Conservation (phyloP, 2,888 invertebrate genomes). For the Tachystola acroxantha region DNA sequence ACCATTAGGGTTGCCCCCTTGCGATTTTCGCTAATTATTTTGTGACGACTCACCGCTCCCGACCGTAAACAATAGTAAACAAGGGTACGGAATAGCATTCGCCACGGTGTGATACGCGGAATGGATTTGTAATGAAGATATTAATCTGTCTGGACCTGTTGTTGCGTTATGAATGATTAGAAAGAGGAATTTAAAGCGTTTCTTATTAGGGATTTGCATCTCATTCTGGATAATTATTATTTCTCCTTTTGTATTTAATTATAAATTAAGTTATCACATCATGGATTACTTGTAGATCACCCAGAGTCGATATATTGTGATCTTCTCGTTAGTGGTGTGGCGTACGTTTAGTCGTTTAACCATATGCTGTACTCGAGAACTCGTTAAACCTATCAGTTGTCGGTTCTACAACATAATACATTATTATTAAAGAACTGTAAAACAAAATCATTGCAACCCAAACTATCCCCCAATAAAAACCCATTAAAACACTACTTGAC, state of each 20-base stretch:
- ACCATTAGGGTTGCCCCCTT: conserved; percentile 17
- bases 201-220: not conserved
- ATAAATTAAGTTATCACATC: too few relatives aligned
- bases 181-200: not conserved
- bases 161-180: conserved; percentile 10
- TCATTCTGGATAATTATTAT: not conserved
- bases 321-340: too few relatives aligned
- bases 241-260: not conserved
- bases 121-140: conserved; percentile 10
- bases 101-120: conserved; percentile 9
- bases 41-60: conserved; percentile 40
- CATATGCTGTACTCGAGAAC: too few relatives aligned
- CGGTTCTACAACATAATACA: too few relatives aligned
- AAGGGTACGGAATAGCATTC: conserved; percentile 9
- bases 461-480: conserved; percentile 22
- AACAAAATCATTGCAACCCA: conserved; percentile 7
- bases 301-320: too few relatives aligned
- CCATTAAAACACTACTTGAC: conserved; percentile 42
- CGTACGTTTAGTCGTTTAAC: too few relatives aligned
- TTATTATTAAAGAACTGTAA: too few relatives aligned
- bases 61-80: conserved; percentile 39
- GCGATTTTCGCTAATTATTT: conserved; percentile 44
- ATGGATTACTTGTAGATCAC: too few relatives aligned
- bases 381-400: too few relatives aligned
- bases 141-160: conserved; percentile 8